These are phyloP conservation scores for Mungos mungo DNA, from an alignment of 2,113 vertebrate species.

Conservation along the genomic window DNA sequence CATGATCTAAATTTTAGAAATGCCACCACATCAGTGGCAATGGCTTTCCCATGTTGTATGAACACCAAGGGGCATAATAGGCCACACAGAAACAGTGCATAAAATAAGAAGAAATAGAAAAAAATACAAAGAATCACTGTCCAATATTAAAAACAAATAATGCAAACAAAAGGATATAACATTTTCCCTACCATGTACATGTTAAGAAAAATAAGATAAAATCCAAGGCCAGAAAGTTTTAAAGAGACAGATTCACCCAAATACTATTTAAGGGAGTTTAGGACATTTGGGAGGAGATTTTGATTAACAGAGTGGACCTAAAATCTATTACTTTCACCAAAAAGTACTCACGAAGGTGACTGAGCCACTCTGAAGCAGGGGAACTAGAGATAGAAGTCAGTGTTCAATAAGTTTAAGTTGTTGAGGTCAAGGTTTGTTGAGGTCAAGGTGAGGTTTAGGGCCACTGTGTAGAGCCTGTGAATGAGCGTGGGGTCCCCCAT, in stretches of 20 bases:
- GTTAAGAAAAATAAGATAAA: constrained; percentile 1
- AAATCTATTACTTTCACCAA: not conserved
- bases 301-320: not conserved
- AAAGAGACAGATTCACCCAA: not conserved
- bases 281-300: not conserved
- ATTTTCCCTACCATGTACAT: not conserved
- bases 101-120: not conserved
- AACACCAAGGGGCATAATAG: not conserved
- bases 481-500: rapidly evolving
- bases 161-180: not conserved
- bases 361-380: not conserved
- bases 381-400: not conserved
- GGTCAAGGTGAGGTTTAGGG: rapidly evolving
- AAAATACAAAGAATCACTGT: not conserved
- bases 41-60: rapidly evolving
- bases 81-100: not conserved
- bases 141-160: not conserved
- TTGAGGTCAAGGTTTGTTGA: no score
- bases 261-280: not conserved
- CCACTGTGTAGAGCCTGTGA: rapidly evolving
- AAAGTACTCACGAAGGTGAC: not conserved
- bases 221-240: not conserved
- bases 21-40: rapidly evolving
- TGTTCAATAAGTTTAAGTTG: not conserved
- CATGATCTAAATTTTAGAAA: not conserved